Percentiles rank a stretch among this genome's conserved stretches.
phyloP scores from a whole-genome alignment of 2,888 invertebrate genomes.

The Diadegma fenestrale region DNA sequence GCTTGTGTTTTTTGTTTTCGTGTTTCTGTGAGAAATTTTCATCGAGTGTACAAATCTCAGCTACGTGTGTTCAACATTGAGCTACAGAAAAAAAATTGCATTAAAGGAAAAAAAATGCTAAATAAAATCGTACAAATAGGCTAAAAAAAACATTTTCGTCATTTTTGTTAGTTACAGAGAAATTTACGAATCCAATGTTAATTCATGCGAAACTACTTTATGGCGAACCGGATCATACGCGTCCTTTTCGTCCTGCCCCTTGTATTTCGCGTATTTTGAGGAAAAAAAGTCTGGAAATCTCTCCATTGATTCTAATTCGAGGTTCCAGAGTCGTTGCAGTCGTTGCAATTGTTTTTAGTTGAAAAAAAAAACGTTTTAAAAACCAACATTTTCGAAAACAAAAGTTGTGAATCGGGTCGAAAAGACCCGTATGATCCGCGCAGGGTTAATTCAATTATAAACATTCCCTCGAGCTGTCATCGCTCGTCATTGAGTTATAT shows the following conservation, averaged over 20 bases:
- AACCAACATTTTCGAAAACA: too few species aligned
- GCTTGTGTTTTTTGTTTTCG: neutral
- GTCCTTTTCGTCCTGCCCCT: too few species aligned
- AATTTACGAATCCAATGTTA: neutral
- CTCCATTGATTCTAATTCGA: too few species aligned
- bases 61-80: slow-evolving; percentile 34
- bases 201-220: slow-evolving; percentile 9
- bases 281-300: too few species aligned
- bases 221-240: too few species aligned
- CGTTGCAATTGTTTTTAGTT: too few species aligned
- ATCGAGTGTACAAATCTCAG: slow-evolving; percentile 21
- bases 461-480: neutral
- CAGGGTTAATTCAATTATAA: neutral
- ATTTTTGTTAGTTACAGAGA: slow-evolving; percentile 21
- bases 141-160: neutral
- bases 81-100: slow-evolving; percentile 44
- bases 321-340: too few species aligned
- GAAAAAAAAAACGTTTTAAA: too few species aligned
- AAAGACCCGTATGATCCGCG: too few species aligned
- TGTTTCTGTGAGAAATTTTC: neutral
- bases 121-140: neutral
- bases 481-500: slow-evolving; percentile 49
- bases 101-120: slow-evolving; percentile 26
- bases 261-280: too few species aligned
- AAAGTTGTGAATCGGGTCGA: too few species aligned